Evolutionary conservation across 2,113 vertebrate genomes (phyloP).

Genomic region (Stomatorhinus ivindoensis): DNA sequence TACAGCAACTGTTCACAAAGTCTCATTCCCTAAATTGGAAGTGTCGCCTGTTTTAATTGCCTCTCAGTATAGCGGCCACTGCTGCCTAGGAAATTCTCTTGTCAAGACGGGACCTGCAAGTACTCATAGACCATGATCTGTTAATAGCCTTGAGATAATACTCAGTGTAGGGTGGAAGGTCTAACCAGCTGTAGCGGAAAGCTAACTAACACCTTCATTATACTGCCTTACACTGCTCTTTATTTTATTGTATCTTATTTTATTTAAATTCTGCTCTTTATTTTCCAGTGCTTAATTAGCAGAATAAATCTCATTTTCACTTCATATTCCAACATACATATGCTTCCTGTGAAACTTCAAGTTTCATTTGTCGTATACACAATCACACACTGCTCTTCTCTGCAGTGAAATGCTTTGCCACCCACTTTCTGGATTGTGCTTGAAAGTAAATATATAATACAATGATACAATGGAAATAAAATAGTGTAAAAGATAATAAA

Average conservation of each 20-base stretch:
- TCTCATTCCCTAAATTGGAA: not conserved
- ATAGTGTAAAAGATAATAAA: not conserved
- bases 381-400: not conserved
- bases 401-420: not conserved
- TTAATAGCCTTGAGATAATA: slow-evolving; percentile 32
- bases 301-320: not conserved
- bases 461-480: not conserved
- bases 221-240: not conserved
- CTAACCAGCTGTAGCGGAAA: not conserved
- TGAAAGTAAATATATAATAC: not conserved
- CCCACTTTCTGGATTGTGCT: not conserved
- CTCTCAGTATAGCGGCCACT: slow-evolving; percentile 25
- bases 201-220: not conserved
- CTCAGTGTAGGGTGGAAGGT: not conserved
- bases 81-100: slow-evolving; percentile 21
- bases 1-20: not conserved
- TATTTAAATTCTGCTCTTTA: not conserved
- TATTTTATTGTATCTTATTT: not conserved
- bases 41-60: slow-evolving; percentile 25
- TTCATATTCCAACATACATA: not conserved
- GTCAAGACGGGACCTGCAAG: slow-evolving; percentile 43
- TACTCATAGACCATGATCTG: slow-evolving; percentile 34
- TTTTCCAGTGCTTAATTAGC: not conserved
- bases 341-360: not conserved
- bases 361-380: not conserved